Conservation (phyloP, 2,797 vertebrate species). For the Fistularia commersonii region DNA sequence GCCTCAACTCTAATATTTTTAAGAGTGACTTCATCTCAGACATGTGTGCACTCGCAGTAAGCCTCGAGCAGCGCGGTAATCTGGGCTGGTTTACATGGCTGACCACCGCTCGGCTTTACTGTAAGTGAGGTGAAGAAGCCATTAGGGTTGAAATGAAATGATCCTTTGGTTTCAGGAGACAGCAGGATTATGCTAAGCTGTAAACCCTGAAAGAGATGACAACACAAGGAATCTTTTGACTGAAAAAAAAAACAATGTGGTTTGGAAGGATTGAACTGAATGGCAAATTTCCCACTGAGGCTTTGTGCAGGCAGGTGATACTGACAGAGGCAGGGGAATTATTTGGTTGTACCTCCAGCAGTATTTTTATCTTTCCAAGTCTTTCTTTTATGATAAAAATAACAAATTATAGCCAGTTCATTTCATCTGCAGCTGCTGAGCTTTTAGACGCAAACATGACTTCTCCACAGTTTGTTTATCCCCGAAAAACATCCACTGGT, state of each 20-base stretch:
- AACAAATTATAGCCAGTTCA: too few species aligned
- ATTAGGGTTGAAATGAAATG: conserved; percentile 8
- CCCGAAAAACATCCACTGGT: too few species aligned
- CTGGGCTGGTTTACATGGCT: conserved; percentile 17
- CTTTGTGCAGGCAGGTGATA: too few species aligned
- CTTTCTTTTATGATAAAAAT: too few species aligned
- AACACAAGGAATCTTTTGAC: not conserved
- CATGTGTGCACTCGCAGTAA: conserved; percentile 16
- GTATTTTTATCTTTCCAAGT: too few species aligned
- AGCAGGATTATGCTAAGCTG: conserved; percentile 1
- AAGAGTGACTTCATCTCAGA: conserved; percentile 9
- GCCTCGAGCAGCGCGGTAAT: conserved; percentile 25
- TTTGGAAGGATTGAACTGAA: too few species aligned
- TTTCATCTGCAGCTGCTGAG: too few species aligned
- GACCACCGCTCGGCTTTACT: conserved; percentile 10
- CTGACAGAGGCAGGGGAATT: too few species aligned
- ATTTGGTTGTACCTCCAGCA: too few species aligned
- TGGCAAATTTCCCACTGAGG: too few species aligned
- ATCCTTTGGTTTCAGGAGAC: conserved; percentile 1
- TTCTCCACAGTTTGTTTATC: too few species aligned
- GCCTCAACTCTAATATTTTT: not conserved
- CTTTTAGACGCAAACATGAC: too few species aligned
- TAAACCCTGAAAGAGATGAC: not conserved
- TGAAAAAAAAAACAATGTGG: not conserved
- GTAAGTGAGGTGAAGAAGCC: conserved; percentile 17